Base-by-base conservation (phyloP, 2,888 invertebrate species). In the Proisotoma minuta region DNA sequence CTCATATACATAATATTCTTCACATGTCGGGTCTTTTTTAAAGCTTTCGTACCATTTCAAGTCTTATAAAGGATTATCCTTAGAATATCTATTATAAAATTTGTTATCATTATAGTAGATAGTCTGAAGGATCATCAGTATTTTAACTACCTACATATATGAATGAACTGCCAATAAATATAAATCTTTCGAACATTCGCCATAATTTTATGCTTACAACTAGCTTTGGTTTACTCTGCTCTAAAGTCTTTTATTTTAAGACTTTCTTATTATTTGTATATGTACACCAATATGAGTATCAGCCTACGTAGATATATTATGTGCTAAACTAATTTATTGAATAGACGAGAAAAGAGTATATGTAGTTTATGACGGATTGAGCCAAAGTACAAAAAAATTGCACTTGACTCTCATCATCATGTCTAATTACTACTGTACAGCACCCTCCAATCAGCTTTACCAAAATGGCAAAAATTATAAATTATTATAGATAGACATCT, bases 361-460 rank as follows among this genome's bases (percentile, higher is more conserved):
- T 39, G 34, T 43, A 22, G 43, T 56, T 26, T 27, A 26, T 10
- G 56, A 56, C 40, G 40, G 43, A 56, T 56, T n/a, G n/a, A n/a
- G n/a, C n/a, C n/a, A n/a, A n/a, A n/a, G n/a, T n/a, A n/a, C n/a
- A n/a, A n/a, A n/a, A n/a, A n/a, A n/a, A n/a, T n/a, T n/a, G n/a
- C n/a, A n/a, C n/a, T n/a, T n/a, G n/a, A n/a, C n/a, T n/a, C 18
- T 34, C 15, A 43, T 56, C 24, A 56, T 56, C 56, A 22, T 56
- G 40, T 34, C 18, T n/a, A 43, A 27, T 47, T 56, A 70, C n/a
- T n/a, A n/a, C 70, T 67, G 65, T 73, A 73, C 73, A 74, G 73
- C 73, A 74, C 73, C 73, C 73, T 73, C 73, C 72, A 74, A 68
- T 70, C 73, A 72, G 73, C 72, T 66, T 66, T 65, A 73, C 72